Evolutionary conservation across 2,797 vertebrate species (phyloP), one percentile per base, ranked within the genome.

Genomic region (Sebastes cheni): DNA sequence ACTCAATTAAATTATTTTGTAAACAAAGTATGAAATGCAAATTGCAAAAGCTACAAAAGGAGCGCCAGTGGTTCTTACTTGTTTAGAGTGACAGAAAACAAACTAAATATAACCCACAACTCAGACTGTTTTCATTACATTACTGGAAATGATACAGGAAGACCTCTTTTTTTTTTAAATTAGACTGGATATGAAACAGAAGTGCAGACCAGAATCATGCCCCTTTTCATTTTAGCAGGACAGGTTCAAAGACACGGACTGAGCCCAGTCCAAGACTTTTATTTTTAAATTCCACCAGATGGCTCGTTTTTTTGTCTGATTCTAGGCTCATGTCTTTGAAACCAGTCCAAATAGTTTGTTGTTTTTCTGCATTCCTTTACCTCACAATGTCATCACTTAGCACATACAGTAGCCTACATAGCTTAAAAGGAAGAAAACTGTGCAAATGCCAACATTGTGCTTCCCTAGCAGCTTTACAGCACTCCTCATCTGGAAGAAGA

Each of bases 41-140:
- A 82, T 76, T 75, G 75, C 69, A 86, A 50, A 84, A 20, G 67
- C 65, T 66, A 34, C 55, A 75, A 72, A 72, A 39, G 50, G 58
- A 71, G 11, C 29, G 69, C 89, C 65, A 66, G 83, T 30, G 83
- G 86, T 78, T 92, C 67, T 36, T 73, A 20, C 58, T 86, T 90
- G 88, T 92, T 90, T 89, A 87, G 84, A 92, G 68, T 61, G 66
- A 84, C 58, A 86, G 68, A 82, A 88, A 90, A 86, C 74, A 86
- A 88, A 88, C 81, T 79, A 88, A 90, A 90, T 79, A 71, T 66
- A 89, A 85, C 60, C 82, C 71, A 60, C 62, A 72, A 81, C 65
- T 80, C 88, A 83, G 79, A 46, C 72, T 80, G 88, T 84, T 91
- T 89, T 89, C 87, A 91, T 91, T 90, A 89, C 72, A 85, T 67